A percentile compares a stretch with the other conserved stretches of the same genome.
Conservation (phyloP, 2,113 vertebrate species). For the Herpetotheres cachinnans region DNA sequence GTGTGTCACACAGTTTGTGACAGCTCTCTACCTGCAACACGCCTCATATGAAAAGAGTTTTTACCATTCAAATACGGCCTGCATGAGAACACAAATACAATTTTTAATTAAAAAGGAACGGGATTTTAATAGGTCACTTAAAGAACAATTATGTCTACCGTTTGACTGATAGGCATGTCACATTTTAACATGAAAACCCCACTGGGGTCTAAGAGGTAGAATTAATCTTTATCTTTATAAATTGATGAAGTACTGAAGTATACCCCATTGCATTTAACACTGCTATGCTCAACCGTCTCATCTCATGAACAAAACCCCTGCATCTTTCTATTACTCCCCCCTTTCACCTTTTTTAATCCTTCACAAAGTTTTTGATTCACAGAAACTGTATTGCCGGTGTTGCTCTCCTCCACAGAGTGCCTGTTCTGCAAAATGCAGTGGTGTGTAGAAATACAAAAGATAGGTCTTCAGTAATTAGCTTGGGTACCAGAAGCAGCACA, state of each 20-base stretch:
- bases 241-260: not conserved
- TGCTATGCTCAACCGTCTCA: not conserved
- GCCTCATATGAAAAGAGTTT: not conserved
- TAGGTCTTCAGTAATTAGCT: constrained; percentile 14
- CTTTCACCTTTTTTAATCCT: not conserved
- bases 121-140: constrained; percentile 16
- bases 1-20: not conserved
- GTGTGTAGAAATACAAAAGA: constrained; percentile 15
- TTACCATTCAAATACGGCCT: not conserved
- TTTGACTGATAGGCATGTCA: not conserved
- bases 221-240: not conserved
- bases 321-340: not conserved
- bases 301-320: not conserved
- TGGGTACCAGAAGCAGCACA: not conserved
- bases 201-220: not conserved
- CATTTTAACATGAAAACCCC: not conserved
- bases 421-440: not conserved
- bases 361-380: not conserved
- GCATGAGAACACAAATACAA: not conserved
- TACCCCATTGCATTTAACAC: not conserved
- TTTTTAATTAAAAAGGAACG: constrained; percentile 51
- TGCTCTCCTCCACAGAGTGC: not conserved
- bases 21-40: not conserved
- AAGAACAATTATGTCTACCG: not conserved
- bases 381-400: not conserved